Evolutionary conservation across 2,888 invertebrate species (phyloP).

Genomic region (Lycia hirtaria): DNA sequence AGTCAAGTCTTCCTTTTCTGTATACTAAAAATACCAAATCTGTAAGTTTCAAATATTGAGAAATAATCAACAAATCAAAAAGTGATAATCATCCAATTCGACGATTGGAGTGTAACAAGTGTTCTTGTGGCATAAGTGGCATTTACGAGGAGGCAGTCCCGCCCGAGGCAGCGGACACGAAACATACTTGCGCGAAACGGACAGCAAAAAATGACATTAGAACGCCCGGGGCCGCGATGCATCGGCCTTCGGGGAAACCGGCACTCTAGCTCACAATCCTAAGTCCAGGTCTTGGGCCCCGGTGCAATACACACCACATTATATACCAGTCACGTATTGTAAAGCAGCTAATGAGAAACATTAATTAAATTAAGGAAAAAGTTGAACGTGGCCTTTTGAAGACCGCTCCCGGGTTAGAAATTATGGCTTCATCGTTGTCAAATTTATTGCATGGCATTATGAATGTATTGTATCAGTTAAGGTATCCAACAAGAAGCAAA

Average conservation of each 20-base stretch:
- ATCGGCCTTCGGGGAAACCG: slow-evolving; percentile 70
- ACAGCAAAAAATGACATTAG: slow-evolving; percentile 66
- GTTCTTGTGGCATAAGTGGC: too few species aligned
- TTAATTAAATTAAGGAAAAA: slow-evolving; percentile 26
- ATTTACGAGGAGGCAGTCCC: slow-evolving; percentile 40
- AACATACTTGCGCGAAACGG: slow-evolving; percentile 40
- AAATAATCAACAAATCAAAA: slow-evolving; percentile 22
- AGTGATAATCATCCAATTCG: slow-evolving; percentile 23
- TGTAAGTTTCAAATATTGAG: not conserved
- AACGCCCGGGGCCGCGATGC: slow-evolving; percentile 59
- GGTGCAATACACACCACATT: slow-evolving; percentile 48
- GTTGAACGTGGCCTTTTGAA: slow-evolving; percentile 3
- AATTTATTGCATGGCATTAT: not conserved
- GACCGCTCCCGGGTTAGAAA: slow-evolving; percentile 20
- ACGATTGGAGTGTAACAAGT: slow-evolving; percentile 29
- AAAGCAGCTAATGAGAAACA: slow-evolving; percentile 25
- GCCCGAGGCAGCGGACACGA: slow-evolving; percentile 43
- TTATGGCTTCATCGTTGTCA: not conserved
- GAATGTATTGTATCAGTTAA: not conserved
- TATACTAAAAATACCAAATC: not conserved
- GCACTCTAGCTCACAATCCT: slow-evolving; percentile 32
- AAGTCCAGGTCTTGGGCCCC: slow-evolving; percentile 27
- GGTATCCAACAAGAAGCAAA: too few species aligned
- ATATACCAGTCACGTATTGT: slow-evolving; percentile 21
- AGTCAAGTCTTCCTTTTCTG: too few species aligned